Conservation (phyloP, 2,797 vertebrate species). For the Rhadinocentrus ornatus region DNA sequence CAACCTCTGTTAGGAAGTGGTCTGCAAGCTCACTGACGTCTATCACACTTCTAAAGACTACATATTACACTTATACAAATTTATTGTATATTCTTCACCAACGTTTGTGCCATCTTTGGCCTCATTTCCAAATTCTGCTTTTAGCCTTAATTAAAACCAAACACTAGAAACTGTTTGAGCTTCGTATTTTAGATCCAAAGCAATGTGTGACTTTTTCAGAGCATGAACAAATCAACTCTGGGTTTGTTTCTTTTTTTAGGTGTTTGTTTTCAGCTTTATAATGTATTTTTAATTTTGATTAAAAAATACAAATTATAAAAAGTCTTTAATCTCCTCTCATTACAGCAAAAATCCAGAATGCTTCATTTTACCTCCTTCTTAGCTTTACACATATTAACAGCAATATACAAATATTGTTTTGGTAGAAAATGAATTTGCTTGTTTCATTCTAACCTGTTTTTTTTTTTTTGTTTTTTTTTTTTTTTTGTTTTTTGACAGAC, state of each 20-base stretch:
- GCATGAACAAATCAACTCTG: background rate
- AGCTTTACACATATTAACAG: too few relatives aligned
- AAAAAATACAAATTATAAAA: background rate
- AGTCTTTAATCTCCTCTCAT: slow-evolving; percentile 1
- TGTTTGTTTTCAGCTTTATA: background rate
- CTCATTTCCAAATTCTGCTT: slow-evolving; percentile 9
- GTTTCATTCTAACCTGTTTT: background rate
- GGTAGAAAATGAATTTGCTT: background rate
- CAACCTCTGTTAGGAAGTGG: slow-evolving; percentile 3
- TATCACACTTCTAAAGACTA: background rate
- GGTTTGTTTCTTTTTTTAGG: background rate
- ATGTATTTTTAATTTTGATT: background rate
- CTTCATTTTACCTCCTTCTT: background rate
- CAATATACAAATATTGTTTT: background rate
- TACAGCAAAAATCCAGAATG: background rate
- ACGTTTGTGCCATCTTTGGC: background rate
- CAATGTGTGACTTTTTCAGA: background rate
- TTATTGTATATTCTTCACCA: background rate
- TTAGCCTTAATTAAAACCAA: background rate
- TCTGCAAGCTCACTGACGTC: background rate
- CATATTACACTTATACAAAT: slow-evolving; percentile 4
- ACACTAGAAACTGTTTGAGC: background rate
- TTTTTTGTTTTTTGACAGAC: too few relatives aligned
- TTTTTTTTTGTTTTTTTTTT: too few relatives aligned
- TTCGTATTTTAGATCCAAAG: slow-evolving; percentile 5